These are phyloP conservation scores for Drosophila ficusphila DNA, from an alignment of 1,140 invertebrate species.

Conservation along the genomic window DNA sequence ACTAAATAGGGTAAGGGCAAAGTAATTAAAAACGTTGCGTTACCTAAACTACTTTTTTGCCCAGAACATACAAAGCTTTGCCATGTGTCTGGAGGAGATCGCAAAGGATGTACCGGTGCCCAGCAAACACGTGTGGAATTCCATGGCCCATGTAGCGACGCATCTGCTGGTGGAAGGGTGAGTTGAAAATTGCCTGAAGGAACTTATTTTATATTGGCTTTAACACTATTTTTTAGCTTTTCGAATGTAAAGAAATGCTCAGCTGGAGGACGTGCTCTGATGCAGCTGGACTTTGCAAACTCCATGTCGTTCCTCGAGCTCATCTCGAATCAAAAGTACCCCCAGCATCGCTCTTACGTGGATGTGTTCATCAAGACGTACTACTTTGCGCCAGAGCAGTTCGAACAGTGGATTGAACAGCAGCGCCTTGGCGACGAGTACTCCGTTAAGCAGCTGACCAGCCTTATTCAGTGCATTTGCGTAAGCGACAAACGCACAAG, in stretches of 20 bases:
- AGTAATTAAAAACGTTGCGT: neutral
- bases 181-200: slow-evolving; percentile 13
- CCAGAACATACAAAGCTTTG: slow-evolving; percentile 92
- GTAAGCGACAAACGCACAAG: slow-evolving; percentile 94
- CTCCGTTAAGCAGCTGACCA: slow-evolving; percentile 93
- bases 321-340: slow-evolving; percentile 91
- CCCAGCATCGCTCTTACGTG: slow-evolving; percentile 95
- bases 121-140: slow-evolving; percentile 92
- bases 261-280: slow-evolving; percentile 96
- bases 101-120: slow-evolving; percentile 89
- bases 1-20: slow-evolving; percentile 86
- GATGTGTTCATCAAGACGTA: slow-evolving; percentile 98
- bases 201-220: neutral
- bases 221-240: slow-evolving; percentile 88
- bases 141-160: slow-evolving; percentile 92
- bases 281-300: slow-evolving; percentile 99
- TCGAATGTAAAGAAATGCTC: slow-evolving; percentile 96
- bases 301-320: slow-evolving; percentile 95
- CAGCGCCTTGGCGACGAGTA: slow-evolving; percentile 91
- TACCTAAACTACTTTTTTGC: slow-evolving; percentile 35
- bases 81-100: slow-evolving; percentile 90
- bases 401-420: slow-evolving; percentile 95
- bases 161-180: slow-evolving; percentile 96
- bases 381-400: slow-evolving; percentile 94
- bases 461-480: slow-evolving; percentile 93